phyloP scores from a whole-genome alignment of 2,888 invertebrate genomes.

The Geotrupes spiniger region DNA sequence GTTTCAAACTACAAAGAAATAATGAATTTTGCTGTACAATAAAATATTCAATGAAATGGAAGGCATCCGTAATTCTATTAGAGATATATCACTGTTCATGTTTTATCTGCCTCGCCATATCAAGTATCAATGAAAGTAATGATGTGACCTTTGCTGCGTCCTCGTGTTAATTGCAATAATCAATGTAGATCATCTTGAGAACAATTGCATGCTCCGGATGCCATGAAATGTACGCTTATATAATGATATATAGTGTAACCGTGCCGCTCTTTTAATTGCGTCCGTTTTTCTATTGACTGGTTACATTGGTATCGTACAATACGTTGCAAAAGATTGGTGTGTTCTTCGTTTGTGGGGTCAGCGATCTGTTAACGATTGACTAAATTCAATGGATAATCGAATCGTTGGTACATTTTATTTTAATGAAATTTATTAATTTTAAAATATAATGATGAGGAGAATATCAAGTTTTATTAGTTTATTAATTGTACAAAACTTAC shows the following conservation, averaged over 20 bases:
- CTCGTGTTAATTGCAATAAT: conserved; percentile 43
- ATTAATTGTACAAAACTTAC: no score
- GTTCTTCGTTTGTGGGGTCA: no score
- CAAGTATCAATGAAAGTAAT: conserved; percentile 33
- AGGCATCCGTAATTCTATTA: conserved; percentile 1
- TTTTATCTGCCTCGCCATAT: conserved; percentile 22
- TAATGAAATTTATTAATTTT: no score
- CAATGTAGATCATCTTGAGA: conserved; percentile 42
- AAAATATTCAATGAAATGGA: conserved; percentile 3
- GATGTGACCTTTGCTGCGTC: conserved; percentile 38
- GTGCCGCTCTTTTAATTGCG: conserved; percentile 7
- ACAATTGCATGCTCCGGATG: conserved; percentile 35
- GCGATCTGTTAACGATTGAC: no score
- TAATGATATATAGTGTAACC: conserved; percentile 15
- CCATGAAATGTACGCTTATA: conserved; percentile 26
- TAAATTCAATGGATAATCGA: no score
- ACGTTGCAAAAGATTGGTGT: not conserved
- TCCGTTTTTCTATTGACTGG: conserved; percentile 2
- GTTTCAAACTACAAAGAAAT: no score
- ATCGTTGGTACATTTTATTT: no score
- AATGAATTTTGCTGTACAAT: not conserved
- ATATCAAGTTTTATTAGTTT: no score
- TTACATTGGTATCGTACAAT: not conserved
- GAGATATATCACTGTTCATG: conserved; percentile 2
- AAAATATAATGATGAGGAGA: no score